These are phyloP conservation scores for Malurus alboscapulatus DNA, from an alignment of 2,113 vertebrate genomes.

Conservation along the genomic window DNA sequence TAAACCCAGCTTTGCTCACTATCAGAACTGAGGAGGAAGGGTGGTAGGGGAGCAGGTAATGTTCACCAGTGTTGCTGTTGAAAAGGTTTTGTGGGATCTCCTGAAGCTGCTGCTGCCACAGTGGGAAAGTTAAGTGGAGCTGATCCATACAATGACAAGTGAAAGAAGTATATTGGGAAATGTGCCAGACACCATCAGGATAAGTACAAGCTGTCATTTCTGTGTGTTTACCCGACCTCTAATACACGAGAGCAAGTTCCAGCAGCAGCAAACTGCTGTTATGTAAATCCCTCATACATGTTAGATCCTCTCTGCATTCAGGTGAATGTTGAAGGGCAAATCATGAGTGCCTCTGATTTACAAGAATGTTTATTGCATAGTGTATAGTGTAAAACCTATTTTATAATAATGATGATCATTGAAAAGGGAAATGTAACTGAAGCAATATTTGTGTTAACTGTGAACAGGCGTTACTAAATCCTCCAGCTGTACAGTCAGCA, in stretches of 20 bases:
- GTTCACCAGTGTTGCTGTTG: background rate
- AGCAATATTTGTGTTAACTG: background rate
- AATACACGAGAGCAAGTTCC: background rate
- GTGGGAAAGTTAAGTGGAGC: background rate
- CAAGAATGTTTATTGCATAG: background rate
- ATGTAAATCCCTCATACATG: background rate
- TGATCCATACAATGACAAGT: background rate
- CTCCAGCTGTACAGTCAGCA: background rate
- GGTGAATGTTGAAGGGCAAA: background rate
- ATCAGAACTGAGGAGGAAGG: background rate
- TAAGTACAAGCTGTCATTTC: background rate
- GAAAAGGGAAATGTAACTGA: slow-evolving; percentile 21
- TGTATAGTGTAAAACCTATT: background rate
- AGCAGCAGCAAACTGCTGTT: background rate
- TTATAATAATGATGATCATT: background rate
- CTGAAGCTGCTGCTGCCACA: background rate
- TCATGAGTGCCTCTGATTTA: slow-evolving; percentile 31
- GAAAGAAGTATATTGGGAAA: background rate
- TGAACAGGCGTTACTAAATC: background rate
- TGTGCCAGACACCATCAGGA: background rate
- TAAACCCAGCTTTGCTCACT: background rate
- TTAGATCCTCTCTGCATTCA: background rate
- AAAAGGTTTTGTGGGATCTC: background rate
- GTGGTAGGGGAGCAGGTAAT: background rate
- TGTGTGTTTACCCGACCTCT: fast-evolving